phyloP scores from a whole-genome alignment of 2,888 invertebrate genomes.

The Sclerodermus sp. region DNA sequence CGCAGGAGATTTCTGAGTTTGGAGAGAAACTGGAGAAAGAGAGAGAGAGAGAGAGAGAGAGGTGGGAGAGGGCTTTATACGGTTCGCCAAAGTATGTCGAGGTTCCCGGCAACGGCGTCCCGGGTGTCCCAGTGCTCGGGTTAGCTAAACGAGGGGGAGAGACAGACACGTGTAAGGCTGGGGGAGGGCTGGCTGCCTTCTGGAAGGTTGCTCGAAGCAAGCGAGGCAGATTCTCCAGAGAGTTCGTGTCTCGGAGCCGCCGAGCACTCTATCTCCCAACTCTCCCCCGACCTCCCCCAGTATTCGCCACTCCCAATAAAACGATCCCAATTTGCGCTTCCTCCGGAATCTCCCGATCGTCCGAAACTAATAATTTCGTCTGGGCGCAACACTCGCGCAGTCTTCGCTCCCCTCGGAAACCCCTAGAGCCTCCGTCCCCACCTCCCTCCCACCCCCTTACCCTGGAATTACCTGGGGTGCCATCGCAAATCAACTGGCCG shows the following conservation, averaged over 20 bases:
- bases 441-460: no score
- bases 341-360: slow-evolving; percentile 27
- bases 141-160: not conserved
- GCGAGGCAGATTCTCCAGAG: no score
- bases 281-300: slow-evolving; percentile 6
- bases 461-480: no score
- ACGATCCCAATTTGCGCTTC: slow-evolving; percentile 42
- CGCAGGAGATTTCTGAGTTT: no score
- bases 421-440: no score
- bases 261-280: slow-evolving; percentile 1
- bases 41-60: slow-evolving; percentile 11
- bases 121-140: slow-evolving; percentile 15
- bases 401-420: no score
- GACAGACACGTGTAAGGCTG: not conserved
- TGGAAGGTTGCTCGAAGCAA: no score
- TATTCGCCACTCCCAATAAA: slow-evolving; percentile 27
- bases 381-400: no score
- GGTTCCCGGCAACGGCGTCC: slow-evolving; percentile 19
- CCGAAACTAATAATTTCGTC: no score
- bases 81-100: slow-evolving; percentile 22
- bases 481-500: no score
- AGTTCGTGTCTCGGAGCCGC: slow-evolving; percentile 20
- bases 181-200: no score
- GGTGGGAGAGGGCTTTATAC: slow-evolving; percentile 1
- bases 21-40: no score